A percentile compares a stretch with the other conserved stretches of the same genome.
These are phyloP conservation scores for Hydrozoanthus gracilis DNA, from an alignment of 92 coral and sea anemone genomes.

Conservation along the genomic window DNA sequence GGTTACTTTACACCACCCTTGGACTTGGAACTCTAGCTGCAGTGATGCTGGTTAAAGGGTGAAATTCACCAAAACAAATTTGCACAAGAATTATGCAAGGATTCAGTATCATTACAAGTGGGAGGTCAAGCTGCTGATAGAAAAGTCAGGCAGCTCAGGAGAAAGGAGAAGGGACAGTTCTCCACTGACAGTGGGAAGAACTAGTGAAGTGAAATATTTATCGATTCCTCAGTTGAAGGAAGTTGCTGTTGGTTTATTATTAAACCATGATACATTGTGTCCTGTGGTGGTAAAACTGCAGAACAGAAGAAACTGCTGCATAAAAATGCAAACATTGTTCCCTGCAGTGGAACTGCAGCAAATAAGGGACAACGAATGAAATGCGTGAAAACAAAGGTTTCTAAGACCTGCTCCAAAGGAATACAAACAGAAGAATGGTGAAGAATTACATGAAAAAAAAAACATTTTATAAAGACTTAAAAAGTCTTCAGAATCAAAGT, in stretches of 20 bases:
- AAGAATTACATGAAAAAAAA: background rate
- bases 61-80: background rate
- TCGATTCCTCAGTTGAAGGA: conserved; percentile 35
- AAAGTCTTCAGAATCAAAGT: conserved; percentile 16
- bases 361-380: background rate
- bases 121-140: background rate
- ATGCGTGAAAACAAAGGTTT: conserved; percentile 29
- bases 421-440: background rate
- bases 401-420: background rate
- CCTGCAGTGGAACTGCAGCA: too few species aligned
- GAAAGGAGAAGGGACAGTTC: background rate
- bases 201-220: background rate
- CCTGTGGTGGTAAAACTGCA: conserved; percentile 41
- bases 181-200: background rate
- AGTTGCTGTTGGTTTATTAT: conserved; percentile 28
- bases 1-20: conserved; percentile 81
- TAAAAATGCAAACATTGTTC: background rate
- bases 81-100: background rate
- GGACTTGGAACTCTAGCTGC: conserved; percentile 89
- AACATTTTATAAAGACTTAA: conserved; percentile 26
- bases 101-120: background rate
- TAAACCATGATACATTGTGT: conserved; percentile 1
- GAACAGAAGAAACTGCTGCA: background rate
- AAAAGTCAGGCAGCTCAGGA: background rate
- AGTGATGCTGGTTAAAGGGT: conserved; percentile 51